Percentiles rank a stretch among this genome's conserved stretches.
These are phyloP conservation scores for Pachyramphus minor DNA, from an alignment of 2,113 vertebrate genomes.

Conservation along the genomic window DNA sequence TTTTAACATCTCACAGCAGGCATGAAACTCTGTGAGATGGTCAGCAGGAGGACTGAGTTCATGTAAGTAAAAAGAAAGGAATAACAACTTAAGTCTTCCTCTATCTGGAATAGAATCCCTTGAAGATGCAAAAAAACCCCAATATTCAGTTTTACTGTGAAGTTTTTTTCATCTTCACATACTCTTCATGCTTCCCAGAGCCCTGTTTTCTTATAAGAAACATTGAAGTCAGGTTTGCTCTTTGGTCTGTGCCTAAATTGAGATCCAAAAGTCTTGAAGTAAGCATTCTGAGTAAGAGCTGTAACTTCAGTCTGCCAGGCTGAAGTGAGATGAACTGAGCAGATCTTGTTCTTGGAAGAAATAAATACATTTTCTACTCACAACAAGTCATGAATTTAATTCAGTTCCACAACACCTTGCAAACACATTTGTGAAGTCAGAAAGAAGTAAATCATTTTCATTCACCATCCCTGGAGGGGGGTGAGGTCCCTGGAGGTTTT, in stretches of 20 bases:
- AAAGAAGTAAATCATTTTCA: background rate
- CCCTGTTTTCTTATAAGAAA: background rate
- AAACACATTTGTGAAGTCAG: background rate
- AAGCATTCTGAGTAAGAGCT: background rate
- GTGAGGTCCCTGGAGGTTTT: too few species aligned
- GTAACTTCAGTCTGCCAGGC: background rate
- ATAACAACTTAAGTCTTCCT: background rate
- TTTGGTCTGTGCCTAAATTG: background rate
- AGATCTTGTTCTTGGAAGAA: background rate
- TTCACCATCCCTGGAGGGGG: too few species aligned
- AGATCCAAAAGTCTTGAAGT: background rate
- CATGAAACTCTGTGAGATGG: background rate
- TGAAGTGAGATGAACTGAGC: background rate
- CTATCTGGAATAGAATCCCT: background rate
- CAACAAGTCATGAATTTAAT: background rate
- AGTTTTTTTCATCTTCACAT: background rate
- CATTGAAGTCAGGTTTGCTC: background rate
- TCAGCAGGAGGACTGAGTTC: background rate
- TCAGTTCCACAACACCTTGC: background rate
- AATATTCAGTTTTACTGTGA: background rate
- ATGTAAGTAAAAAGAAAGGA: background rate
- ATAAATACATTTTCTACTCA: background rate
- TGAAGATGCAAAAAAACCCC: background rate
- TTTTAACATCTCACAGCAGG: background rate
- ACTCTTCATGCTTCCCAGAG: background rate